Evolutionary conservation across 1,140 invertebrate species (phyloP), one percentile per base, ranked within the genome.

Genomic region (Chlorops oryzae): DNA sequence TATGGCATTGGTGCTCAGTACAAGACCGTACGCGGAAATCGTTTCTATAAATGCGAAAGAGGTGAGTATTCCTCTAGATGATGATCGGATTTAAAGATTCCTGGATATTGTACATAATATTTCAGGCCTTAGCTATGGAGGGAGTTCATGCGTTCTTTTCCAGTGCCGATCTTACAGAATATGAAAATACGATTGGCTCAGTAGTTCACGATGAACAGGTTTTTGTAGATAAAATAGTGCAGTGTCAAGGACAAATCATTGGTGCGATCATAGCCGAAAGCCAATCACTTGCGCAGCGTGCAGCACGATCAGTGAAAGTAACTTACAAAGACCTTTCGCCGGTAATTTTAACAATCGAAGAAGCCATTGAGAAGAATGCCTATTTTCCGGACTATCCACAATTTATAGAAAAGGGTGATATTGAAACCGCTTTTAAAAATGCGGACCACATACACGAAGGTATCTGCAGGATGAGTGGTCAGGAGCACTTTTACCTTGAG

Each of bases 401-500:
- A 52, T 57, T 56, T 3, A 68, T 85, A 9, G 59, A 52, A 27
- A 80, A 78, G 58, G 90, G 91, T 2, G 78, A 91, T 71, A 59
- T 81, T 1, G 73, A 80, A 2, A 63, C 77, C 55, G 83, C 75
- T 1, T 84, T 92, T 51, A 52, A 70, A 28, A 67, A 79, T 39
- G 77, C 83, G 10, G 78, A 82, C 32, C 72, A 83, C 63, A 64
- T 82, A 18, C 49, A 86, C 18, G 80, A 85, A 71, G 87, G 89
- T 6, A 80, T 86, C 65, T 74, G 88, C 38, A 78, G 82, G 58
- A 83, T 85, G 51, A 90, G 90, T 37, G 90, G 90, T 0, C 93
- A 96, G 70, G 92, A 96, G 70, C 94, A 97, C 73, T 96, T 96
- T 75, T 96, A 97, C 72, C 73, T 97, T 50, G 90, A 93, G 75